Evolutionary conservation across 1,140 invertebrate genomes (phyloP), one percentile per base, ranked within the genome.

Genomic region (Steinernema khuongi): DNA sequence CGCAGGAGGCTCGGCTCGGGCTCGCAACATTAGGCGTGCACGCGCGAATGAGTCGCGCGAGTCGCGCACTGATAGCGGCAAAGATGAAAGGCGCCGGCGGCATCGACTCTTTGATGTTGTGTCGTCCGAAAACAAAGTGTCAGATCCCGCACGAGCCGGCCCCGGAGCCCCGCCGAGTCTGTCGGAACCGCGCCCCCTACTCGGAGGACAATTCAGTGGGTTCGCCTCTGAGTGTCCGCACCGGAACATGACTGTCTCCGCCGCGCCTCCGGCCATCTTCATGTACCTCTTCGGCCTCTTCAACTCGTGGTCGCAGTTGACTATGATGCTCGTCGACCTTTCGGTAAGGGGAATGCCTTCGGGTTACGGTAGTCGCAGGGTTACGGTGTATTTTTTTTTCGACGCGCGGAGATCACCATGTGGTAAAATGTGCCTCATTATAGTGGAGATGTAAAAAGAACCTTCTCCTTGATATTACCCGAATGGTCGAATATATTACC

Each of bases 401-500:
- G n/a, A 41, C 36, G 36, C 7, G 7, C 36, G n/a, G 36, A 41
- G 7, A 41, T 7, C 36, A 41, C 7, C n/a, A n/a, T n/a, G n/a
- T n/a, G n/a, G n/a, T n/a, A n/a, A n/a, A n/a, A n/a, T n/a, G n/a
- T n/a, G n/a, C n/a, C n/a, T n/a, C n/a, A n/a, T n/a, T n/a, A n/a
- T n/a, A n/a, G n/a, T n/a, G n/a, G n/a, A n/a, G n/a, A n/a, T n/a
- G n/a, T n/a, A n/a, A n/a, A n/a, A n/a, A n/a, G n/a, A n/a, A n/a
- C n/a, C n/a, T n/a, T n/a, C n/a, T n/a, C n/a, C n/a, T n/a, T n/a
- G n/a, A n/a, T 73, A 68, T 73, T 73, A 73, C 71, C 72, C 72
- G 72, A 73, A 73, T 72, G 72, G 72, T 73, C 31, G 72, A 41
- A 41, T 41, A 11, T n/a, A 11, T 41, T 11, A 41, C 7, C 36